These are phyloP conservation scores for Prinia subflava DNA, from an alignment of 2,113 vertebrate genomes.

Conservation along the genomic window DNA sequence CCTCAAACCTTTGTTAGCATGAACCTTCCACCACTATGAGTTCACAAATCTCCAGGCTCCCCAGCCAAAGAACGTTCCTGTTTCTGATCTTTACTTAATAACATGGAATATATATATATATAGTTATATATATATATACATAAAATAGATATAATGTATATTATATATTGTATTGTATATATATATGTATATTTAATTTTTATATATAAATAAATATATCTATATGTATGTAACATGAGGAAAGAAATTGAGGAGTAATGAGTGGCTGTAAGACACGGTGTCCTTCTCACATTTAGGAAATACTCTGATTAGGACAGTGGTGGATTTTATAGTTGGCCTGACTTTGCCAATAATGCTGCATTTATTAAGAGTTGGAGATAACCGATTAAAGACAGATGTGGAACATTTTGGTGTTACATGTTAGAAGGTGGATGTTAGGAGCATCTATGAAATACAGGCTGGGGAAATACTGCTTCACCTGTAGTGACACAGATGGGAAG, in stretches of 20 bases:
- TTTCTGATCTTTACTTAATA: not conserved
- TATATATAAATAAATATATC: too few relatives aligned
- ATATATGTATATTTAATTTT: too few relatives aligned
- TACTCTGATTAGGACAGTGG: not conserved
- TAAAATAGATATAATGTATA: too few relatives aligned
- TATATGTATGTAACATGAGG: not conserved
- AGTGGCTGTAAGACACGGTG: not conserved
- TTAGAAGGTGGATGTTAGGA: not conserved
- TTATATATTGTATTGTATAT: too few relatives aligned
- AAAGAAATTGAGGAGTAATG: not conserved
- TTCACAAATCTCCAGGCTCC: not conserved
- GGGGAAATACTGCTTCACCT: not conserved
- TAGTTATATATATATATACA: too few relatives aligned
- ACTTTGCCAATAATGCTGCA: not conserved
- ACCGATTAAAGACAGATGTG: not conserved
- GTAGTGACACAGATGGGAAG: not conserved
- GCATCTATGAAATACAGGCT: not conserved
- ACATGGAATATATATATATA: too few relatives aligned
- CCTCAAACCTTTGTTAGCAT: not conserved
- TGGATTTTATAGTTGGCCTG: not conserved
- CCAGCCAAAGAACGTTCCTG: not conserved
- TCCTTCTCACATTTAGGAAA: not conserved
- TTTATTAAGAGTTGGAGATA: not conserved
- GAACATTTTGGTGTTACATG: not conserved
- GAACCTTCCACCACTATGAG: not conserved